A percentile compares a stretch with the other conserved stretches of the same genome.
phyloP scores from a whole-genome alignment of 2,113 vertebrate species.

The Colinus virginianus region DNA sequence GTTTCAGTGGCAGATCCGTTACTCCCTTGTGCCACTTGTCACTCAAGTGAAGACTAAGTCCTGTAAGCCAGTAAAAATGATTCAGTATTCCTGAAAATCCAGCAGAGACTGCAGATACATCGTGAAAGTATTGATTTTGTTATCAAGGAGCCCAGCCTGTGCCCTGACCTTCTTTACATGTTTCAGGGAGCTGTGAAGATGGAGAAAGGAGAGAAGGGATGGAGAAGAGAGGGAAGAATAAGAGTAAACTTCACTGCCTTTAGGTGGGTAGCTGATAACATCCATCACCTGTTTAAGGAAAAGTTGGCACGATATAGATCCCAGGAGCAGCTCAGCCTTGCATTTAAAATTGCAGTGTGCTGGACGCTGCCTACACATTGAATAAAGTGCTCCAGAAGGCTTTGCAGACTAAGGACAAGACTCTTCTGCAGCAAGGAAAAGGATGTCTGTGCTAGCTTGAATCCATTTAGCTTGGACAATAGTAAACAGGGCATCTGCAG shows the following conservation, averaged over 20 bases:
- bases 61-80: not conserved
- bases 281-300: not conserved
- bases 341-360: not conserved
- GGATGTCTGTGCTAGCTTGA: not conserved
- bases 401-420: not conserved
- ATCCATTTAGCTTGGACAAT: not conserved
- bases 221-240: not conserved
- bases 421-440: not conserved
- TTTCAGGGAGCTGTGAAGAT: not conserved
- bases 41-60: constrained; percentile 7
- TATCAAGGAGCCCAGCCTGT: not conserved
- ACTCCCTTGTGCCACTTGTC: constrained; percentile 2
- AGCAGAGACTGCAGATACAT: not conserved
- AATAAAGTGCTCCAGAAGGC: not conserved
- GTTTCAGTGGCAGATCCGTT: constrained; percentile 19
- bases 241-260: not conserved
- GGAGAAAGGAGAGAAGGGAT: not conserved
- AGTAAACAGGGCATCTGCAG: not conserved
- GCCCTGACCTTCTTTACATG: not conserved
- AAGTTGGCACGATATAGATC: not conserved
- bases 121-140: not conserved
- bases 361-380: not conserved
- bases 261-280: not conserved
- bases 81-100: constrained; percentile 29
- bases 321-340: not conserved